Percentiles rank a stretch among this genome's conserved stretches.
These are phyloP conservation scores for Epistrophe eligans DNA, from an alignment of 2,888 invertebrate genomes.

Conservation along the genomic window DNA sequence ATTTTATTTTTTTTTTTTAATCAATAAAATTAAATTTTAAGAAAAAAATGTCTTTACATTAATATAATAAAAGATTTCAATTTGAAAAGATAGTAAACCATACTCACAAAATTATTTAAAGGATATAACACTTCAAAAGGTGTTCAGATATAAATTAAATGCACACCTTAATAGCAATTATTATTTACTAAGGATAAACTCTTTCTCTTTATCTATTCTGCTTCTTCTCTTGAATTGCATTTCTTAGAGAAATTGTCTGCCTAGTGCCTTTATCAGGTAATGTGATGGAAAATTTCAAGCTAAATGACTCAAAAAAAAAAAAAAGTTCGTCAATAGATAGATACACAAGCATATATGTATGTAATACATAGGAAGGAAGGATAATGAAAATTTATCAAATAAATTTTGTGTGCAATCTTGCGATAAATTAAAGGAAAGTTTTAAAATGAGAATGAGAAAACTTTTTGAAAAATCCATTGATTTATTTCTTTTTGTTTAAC, in stretches of 20 bases:
- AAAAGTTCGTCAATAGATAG: conserved; percentile 23
- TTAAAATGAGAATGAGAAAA: not conserved
- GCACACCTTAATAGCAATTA: not conserved
- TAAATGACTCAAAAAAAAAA: not conserved
- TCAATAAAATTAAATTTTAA: not conserved
- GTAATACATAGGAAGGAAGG: not conserved
- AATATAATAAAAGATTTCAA: not conserved
- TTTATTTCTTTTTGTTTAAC: not conserved
- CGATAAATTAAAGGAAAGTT: conserved; percentile 37
- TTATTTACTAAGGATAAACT: not conserved
- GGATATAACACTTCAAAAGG: not conserved
- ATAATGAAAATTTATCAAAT: conserved; percentile 33
- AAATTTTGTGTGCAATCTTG: conserved; percentile 36
- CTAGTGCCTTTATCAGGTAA: not conserved
- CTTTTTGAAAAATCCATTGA: not conserved
- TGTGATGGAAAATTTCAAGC: conserved; percentile 24
- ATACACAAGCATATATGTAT: not conserved
- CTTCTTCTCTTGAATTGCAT: conserved; percentile 1
- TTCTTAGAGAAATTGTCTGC: not conserved
- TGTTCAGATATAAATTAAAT: not conserved
- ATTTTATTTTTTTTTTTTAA: not conserved
- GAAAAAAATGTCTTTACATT: not conserved
- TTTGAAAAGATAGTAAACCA: not conserved
- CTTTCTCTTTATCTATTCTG: not conserved
- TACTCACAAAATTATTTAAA: not conserved